phyloP scores from a whole-genome alignment of 2,888 invertebrate species.

The Apoda limacodes region DNA sequence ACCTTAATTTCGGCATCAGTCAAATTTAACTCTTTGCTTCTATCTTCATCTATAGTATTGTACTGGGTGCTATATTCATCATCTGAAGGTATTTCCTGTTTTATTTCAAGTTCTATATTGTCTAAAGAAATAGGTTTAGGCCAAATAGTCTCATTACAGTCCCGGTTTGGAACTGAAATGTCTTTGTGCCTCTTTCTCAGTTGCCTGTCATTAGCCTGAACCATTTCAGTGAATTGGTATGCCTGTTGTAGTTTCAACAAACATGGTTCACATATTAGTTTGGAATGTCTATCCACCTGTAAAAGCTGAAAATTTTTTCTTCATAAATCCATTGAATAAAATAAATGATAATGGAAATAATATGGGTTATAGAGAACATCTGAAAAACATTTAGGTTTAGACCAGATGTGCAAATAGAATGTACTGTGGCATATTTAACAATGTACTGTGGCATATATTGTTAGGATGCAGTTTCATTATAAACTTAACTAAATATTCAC shows the following conservation, averaged over 20 bases:
- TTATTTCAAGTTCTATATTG: slow-evolving; percentile 36
- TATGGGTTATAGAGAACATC: too few relatives aligned
- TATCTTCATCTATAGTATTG: slow-evolving; percentile 1
- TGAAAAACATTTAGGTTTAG: too few relatives aligned
- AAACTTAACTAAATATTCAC: too few relatives aligned
- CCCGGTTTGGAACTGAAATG: slow-evolving; percentile 5
- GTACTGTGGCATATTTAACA: too few relatives aligned
- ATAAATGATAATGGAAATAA: too few relatives aligned
- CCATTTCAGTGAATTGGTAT: slow-evolving; percentile 31
- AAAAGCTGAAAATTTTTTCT: slow-evolving; percentile 31
- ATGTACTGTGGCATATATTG: too few relatives aligned
- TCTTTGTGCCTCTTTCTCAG: slow-evolving; percentile 27
- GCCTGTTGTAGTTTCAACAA: slow-evolving; percentile 33
- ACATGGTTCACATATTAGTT: slow-evolving; percentile 40
- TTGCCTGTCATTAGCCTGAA: slow-evolving; percentile 29
- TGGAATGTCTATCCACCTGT: slow-evolving; percentile 36
- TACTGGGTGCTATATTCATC: slow-evolving; percentile 30
- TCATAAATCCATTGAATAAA: too few relatives aligned
- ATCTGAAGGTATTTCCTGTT: slow-evolving; percentile 47
- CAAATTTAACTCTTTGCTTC: too few relatives aligned
- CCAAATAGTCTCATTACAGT: slow-evolving; percentile 29
- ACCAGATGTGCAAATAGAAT: too few relatives aligned
- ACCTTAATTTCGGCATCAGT: slow-evolving; percentile 57
- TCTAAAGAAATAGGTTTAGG: slow-evolving; percentile 49
- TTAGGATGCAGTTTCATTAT: too few relatives aligned